Evolutionary conservation across 1,140 invertebrate genomes (phyloP).

Genomic region (Trinorchestia longiramus): DNA sequence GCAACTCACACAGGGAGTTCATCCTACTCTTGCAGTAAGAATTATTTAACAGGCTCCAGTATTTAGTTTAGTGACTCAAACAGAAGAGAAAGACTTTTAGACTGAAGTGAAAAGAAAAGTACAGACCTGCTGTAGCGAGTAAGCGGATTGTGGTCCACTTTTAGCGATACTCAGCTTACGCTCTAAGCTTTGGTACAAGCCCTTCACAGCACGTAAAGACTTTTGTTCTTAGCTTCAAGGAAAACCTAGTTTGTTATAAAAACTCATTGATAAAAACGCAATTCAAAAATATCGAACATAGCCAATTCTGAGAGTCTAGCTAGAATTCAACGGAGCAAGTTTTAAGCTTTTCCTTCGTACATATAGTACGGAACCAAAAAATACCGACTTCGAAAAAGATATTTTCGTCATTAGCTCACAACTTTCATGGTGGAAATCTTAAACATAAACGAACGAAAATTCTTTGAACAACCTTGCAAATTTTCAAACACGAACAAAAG

Average conservation of each 20-base stretch:
- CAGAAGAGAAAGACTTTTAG: conserved; percentile 19
- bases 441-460: neutral
- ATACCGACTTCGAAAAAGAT: neutral
- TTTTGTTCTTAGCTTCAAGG: conserved; percentile 24
- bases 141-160: conserved; percentile 40
- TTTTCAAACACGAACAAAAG: neutral
- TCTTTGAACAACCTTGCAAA: neutral
- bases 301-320: neutral
- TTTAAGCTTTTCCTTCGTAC: neutral
- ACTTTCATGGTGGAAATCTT: neutral
- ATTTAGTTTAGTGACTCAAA: conserved; percentile 45
- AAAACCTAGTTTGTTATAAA: neutral
- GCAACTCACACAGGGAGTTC: conserved; percentile 8
- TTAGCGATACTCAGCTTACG: conserved; percentile 46
- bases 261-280: neutral
- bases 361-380: neutral
- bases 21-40: conserved; percentile 36
- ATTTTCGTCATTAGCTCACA: neutral
- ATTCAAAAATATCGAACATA: neutral
- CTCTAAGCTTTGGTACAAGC: conserved; percentile 22
- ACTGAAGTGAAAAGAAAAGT: neutral
- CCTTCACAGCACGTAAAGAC: conserved; percentile 1
- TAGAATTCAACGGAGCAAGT: neutral
- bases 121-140: conserved; percentile 1
- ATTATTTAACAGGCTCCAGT: conserved; percentile 52